Evolutionary conservation across 1,140 invertebrate species (phyloP).

Genomic region (Drosophila chauvacae): DNA sequence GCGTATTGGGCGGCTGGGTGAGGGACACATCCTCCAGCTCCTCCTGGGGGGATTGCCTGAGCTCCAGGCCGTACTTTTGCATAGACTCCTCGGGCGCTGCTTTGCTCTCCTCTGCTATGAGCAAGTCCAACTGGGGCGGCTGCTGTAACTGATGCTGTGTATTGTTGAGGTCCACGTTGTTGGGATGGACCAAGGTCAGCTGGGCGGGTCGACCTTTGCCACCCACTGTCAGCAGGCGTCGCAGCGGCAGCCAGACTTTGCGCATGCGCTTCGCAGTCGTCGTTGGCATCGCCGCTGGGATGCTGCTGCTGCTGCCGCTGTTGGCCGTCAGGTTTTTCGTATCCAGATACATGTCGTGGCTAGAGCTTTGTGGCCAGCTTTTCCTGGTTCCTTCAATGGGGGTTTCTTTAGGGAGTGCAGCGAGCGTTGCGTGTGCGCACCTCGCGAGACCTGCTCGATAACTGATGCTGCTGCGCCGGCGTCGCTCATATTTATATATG

Average conservation of each 20-base stretch:
- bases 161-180: slow-evolving; percentile 82
- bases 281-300: slow-evolving; percentile 22
- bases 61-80: slow-evolving; percentile 44
- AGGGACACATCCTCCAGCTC: slow-evolving; percentile 40
- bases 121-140: slow-evolving; percentile 9
- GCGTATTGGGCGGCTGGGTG: slow-evolving; percentile 70
- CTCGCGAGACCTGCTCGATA: slow-evolving; percentile 80
- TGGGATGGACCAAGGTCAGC: slow-evolving; percentile 66
- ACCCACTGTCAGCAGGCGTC: slow-evolving; percentile 68
- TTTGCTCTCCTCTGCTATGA: slow-evolving; percentile 45
- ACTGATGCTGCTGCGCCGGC: slow-evolving; percentile 82
- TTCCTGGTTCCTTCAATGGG: slow-evolving; percentile 23
- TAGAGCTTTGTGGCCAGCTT: slow-evolving; percentile 33
- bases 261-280: slow-evolving; percentile 52
- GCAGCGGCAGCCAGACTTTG: slow-evolving; percentile 75
- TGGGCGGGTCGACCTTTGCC: slow-evolving; percentile 54
- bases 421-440: slow-evolving; percentile 80
- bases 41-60: slow-evolving; percentile 31
- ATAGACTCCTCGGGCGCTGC: slow-evolving; percentile 47
- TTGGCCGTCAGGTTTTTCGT: slow-evolving; percentile 72
- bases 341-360: slow-evolving; percentile 74
- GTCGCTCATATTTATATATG: slow-evolving; percentile 83
- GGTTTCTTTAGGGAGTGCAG: slow-evolving; percentile 15
- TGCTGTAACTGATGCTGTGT: slow-evolving; percentile 43
- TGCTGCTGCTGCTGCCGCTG: slow-evolving; percentile 23